These are phyloP conservation scores for Saguinus imperator DNA, from an alignment of 2,113 vertebrate genomes.

Conservation along the genomic window DNA sequence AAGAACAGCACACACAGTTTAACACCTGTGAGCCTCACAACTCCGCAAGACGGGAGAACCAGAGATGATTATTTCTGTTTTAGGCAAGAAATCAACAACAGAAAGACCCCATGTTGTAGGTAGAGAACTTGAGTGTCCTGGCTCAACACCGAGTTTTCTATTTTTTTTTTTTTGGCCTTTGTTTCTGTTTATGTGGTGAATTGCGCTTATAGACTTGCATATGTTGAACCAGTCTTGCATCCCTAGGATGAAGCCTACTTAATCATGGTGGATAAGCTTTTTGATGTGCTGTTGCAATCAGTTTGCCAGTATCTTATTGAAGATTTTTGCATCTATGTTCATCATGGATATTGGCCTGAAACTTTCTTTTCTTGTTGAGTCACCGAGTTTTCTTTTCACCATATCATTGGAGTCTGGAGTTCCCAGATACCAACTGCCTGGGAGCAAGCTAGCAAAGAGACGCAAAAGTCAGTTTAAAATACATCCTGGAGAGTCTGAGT, in stretches of 20 bases:
- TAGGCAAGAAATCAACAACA: neutral
- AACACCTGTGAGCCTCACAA: neutral
- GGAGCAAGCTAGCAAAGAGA: neutral
- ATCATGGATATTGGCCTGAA: too few species aligned
- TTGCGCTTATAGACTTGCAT: too few species aligned
- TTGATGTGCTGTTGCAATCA: too few species aligned
- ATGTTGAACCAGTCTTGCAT: too few species aligned
- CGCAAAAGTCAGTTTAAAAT: neutral
- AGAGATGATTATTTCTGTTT: neutral
- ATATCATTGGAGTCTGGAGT: neutral
- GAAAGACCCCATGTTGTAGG: neutral
- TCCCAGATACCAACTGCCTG: neutral
- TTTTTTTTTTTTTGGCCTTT: too few species aligned
- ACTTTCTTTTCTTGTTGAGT: too few species aligned
- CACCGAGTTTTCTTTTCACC: neutral
- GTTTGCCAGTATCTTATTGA: too few species aligned
- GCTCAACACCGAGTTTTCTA: neutral
- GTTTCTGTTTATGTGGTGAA: too few species aligned
- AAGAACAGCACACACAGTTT: too few species aligned
- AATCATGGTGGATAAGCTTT: too few species aligned
- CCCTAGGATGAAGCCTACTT: too few species aligned
- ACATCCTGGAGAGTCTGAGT: neutral
- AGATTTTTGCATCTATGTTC: too few species aligned
- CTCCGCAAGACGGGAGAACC: neutral
- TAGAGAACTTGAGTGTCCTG: neutral